Evolutionary conservation across 2,888 invertebrate genomes (phyloP), one percentile per base, ranked within the genome.

Genomic region (Ochropleura leucogaster): DNA sequence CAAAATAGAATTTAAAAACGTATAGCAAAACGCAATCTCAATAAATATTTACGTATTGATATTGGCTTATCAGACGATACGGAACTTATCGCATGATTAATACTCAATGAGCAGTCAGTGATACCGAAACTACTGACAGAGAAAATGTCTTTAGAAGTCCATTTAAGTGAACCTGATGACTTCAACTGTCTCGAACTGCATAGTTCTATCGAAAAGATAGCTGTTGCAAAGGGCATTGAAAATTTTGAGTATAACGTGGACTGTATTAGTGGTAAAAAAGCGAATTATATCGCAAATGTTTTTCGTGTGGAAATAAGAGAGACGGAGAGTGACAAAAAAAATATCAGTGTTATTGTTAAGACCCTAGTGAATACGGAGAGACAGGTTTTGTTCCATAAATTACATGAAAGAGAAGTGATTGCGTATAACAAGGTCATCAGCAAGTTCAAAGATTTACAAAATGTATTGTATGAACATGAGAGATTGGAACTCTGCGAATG

Each of bases 131-230:
- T 59, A 70, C 65, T 57, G 72, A 60, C 65, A 71, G 67, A 55
- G 57, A 92, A 85, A 86, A 96, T 96, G 96, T 96, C 96, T 88
- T 87, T 96, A 79, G 95, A 96, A 83, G 95, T 96, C n/a, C 94
- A 96, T 84, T 89, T 95, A 67, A 95, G 95, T 90, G 95, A 96
- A 89, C 94, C 95, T 3, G 95, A 95, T 55, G 95, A 95, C 72
- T 95, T 96, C 77, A 94, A 95, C 44, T 92, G 92, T 75, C 75
- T 85, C 42, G 94, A 95, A 91, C 89, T 96, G 9, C 96, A 96
- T 73, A 90, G 81, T 79, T 92, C 91, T 40, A 90, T 96, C 10
- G 79, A 93, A 89, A 88, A 91, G 73, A 89, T 94, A 3, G 94
- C 95, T 0, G 85, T 87, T 55, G 71, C 89, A 9, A 90, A 92